A percentile compares a stretch with the other conserved stretches of the same genome.
phyloP scores from a whole-genome alignment of 2,797 vertebrate genomes.

The Hafferia zeledoni region DNA sequence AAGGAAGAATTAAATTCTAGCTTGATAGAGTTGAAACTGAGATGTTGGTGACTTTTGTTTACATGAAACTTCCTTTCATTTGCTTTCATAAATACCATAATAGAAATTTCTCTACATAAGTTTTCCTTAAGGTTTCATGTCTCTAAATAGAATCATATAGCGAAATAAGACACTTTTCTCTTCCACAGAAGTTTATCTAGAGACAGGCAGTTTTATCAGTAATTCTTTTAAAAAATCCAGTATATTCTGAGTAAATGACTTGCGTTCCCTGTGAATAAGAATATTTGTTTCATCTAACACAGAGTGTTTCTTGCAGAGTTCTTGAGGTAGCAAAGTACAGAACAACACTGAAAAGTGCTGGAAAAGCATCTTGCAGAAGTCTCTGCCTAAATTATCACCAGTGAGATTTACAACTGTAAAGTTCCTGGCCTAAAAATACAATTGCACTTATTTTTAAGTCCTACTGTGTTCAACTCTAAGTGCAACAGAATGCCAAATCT shows the following conservation, averaged over 20 bases:
- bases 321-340: neutral
- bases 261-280: neutral
- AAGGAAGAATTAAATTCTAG: neutral
- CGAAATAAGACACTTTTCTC: neutral
- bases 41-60: neutral
- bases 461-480: neutral
- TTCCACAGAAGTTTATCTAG: neutral
- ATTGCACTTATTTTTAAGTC: neutral
- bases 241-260: neutral
- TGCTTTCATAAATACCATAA: neutral
- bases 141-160: neutral
- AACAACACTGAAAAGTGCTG: neutral
- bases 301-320: neutral
- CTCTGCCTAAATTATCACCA: neutral
- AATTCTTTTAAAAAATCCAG: neutral
- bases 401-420: neutral
- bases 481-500: neutral
- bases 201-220: neutral
- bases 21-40: neutral
- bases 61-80: neutral
- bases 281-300: neutral
- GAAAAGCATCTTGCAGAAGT: neutral
- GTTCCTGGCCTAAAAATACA: neutral
- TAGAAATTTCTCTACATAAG: neutral
- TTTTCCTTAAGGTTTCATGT: neutral